phyloP scores from a whole-genome alignment of 1,140 invertebrate genomes.

The Drosophila virilis region DNA sequence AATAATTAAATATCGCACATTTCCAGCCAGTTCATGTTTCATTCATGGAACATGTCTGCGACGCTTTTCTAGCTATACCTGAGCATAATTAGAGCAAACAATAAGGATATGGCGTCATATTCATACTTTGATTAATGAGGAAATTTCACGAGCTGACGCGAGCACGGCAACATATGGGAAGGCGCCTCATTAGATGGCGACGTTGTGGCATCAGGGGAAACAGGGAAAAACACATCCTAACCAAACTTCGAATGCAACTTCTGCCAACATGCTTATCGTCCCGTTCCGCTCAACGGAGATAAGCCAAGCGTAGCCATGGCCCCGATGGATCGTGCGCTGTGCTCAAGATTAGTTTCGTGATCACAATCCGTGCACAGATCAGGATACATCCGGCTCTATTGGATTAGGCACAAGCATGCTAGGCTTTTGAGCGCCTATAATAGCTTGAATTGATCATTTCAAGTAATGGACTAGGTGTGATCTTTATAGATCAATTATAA shows the following conservation, averaged over 20 bases:
- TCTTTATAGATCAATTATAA: constrained; percentile 38
- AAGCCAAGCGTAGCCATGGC: constrained; percentile 34
- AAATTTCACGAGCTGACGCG: constrained; percentile 39
- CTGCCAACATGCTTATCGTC: constrained; percentile 40
- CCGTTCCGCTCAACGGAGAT: constrained; percentile 36
- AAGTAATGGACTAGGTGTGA: constrained; percentile 50
- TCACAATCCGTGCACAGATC: constrained; percentile 25
- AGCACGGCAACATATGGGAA: constrained; percentile 37
- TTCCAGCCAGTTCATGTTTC: constrained; percentile 43
- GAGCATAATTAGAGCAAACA: constrained; percentile 58
- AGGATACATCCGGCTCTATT: constrained; percentile 26
- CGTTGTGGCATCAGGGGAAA: constrained; percentile 50
- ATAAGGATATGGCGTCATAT: constrained; percentile 62
- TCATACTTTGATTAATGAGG: constrained; percentile 70
- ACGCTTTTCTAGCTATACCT: constrained; percentile 15
- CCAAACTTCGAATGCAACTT: constrained; percentile 48
- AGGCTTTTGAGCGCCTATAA: neutral
- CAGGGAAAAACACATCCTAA: constrained; percentile 65
- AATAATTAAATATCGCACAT: constrained; percentile 62
- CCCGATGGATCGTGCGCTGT: neutral
- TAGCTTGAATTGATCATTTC: constrained; percentile 10
- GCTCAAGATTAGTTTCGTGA: constrained; percentile 35
- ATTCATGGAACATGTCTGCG: constrained; percentile 62
- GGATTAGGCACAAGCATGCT: constrained; percentile 6
- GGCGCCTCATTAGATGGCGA: constrained; percentile 48